These are phyloP conservation scores for Bryconaethiops microstoma DNA, from an alignment of 2,797 vertebrate species.

Conservation along the genomic window DNA sequence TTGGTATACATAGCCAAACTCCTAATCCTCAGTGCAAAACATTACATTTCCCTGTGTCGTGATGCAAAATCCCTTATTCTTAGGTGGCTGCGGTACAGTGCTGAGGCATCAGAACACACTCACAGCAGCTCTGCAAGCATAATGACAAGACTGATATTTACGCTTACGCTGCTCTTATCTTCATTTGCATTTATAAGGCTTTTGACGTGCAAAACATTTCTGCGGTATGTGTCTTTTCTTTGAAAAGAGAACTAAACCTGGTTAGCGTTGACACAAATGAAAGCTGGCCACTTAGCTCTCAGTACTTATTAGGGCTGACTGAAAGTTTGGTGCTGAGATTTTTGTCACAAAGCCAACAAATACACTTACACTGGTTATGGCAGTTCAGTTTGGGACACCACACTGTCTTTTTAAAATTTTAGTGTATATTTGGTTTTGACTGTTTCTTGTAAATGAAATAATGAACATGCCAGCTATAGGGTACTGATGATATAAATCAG, in stretches of 20 bases:
- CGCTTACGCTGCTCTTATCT: background rate
- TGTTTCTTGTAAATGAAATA: no score
- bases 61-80: background rate
- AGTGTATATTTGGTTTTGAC: no score
- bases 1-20: background rate
- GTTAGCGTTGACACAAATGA: background rate
- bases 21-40: background rate
- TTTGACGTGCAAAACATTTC: constrained; percentile 2
- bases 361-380: background rate
- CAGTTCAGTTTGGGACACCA: background rate
- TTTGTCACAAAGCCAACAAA: background rate
- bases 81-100: background rate
- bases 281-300: no score
- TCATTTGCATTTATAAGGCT: constrained; percentile 9
- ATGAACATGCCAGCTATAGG: no score
- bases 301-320: background rate
- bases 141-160: constrained; percentile 16
- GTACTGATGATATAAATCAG: no score
- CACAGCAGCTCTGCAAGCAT: background rate
- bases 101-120: background rate
- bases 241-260: background rate
- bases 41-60: background rate
- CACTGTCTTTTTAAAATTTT: no score
- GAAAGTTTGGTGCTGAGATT: background rate
- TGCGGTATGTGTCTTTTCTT: background rate